Base-by-base conservation (phyloP, 1,140 invertebrate genomes). In the Polypedilum pembai region DNA sequence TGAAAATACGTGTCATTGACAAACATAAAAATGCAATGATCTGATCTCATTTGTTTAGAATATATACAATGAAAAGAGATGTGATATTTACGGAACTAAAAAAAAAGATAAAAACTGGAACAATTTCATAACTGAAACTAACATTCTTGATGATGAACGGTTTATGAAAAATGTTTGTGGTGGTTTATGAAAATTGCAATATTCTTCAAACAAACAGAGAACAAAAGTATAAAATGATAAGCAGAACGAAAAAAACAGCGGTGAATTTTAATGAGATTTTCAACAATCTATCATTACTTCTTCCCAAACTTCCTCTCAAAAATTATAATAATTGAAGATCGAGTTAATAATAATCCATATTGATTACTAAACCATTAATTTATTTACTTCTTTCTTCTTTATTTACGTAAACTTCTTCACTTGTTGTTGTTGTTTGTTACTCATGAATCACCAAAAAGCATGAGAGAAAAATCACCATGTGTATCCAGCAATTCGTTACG, bases 401-500 rank as follows among this genome's bases (percentile, higher is more conserved):
- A 15, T 56, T 56, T 56, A 56, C 45, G 45, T 56, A 56, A 56
- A n/a, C 45, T 56, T 56, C 45, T 56, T 56, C 45, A 56, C 45
- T 56, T 56, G 45, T 56, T 56, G 45, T 45, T n/a, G n/a, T 33
- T 33, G 24, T 33, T 33, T 33, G 24, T 33, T 12, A 56, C 45
- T 56, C 12, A n/a, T 56, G 45, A 56, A 56, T 56, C 45, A 56
- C 45, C 45, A 56, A 56, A 56, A 15, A 56, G 12, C 10, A 56
- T 12, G 3, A 15, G 4, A 15, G n/a, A 56, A 56, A 56, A 56
- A 56, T 56, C 45, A 56, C 45, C 45, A 56, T 69, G 65, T 69
- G 17, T 69, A 69, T 69, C 20, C 65, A 69, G 20, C 65, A 20
- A 20, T 69, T 69, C 65, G 65, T 69, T 21, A 69, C 65, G 65